phyloP scores from a whole-genome alignment of 1,140 invertebrate genomes.

The Sarcophaga peregrina region DNA sequence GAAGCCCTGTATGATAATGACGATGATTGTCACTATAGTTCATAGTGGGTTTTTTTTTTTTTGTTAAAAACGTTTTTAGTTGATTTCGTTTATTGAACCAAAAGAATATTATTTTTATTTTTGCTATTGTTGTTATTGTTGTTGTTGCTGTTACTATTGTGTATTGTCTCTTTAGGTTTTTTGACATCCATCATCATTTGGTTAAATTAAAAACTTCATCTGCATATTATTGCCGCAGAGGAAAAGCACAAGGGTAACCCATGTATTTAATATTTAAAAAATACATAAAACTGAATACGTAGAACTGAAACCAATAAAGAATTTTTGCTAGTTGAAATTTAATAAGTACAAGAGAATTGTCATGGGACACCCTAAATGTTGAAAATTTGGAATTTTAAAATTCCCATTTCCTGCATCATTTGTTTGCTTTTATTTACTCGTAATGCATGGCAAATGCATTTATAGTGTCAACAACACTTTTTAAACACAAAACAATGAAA shows the following conservation, averaged over 20 bases:
- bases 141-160: not conserved
- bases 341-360: not conserved
- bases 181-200: slow-evolving; percentile 4
- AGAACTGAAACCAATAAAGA: no score
- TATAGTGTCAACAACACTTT: not conserved
- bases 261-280: not conserved
- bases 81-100: slow-evolving; percentile 17
- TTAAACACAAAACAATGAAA: not conserved
- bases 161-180: not conserved
- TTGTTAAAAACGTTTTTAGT: not conserved
- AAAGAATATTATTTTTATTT: not conserved
- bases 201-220: not conserved
- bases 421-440: slow-evolving; percentile 21
- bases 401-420: not conserved
- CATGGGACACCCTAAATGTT: not conserved
- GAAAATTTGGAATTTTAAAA: not conserved
- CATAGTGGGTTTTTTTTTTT: not conserved
- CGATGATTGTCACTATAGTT: not conserved
- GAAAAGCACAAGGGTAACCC: not conserved
- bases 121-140: not conserved
- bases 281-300: no score
- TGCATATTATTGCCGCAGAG: not conserved
- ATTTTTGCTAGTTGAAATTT: no score
- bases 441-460: slow-evolving; percentile 17
- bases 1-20: not conserved